Conservation (phyloP, 2,113 vertebrate genomes). For the Microcebus jonahi region DNA sequence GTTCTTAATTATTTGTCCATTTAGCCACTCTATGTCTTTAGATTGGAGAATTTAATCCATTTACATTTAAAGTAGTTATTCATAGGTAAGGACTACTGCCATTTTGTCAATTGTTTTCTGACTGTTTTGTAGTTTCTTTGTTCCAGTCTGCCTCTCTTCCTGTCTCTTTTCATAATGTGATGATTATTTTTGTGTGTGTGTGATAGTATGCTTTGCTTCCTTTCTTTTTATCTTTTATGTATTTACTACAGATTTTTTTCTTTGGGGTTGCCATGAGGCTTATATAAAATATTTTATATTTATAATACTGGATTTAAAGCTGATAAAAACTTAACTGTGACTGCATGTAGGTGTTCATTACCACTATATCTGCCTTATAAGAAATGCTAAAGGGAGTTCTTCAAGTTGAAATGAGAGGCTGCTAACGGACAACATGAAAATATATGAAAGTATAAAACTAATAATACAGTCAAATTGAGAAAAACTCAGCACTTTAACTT, state of each 20-base stretch:
- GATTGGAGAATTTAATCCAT: not conserved
- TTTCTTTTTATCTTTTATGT: not conserved
- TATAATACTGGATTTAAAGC: not conserved
- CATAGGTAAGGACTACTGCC: not conserved
- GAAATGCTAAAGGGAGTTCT: not conserved
- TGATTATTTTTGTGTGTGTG: not conserved
- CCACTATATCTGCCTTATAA: not conserved
- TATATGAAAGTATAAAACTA: not conserved
- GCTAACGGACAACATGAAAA: not conserved
- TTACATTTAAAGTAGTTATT: not conserved
- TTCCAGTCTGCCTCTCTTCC: not conserved
- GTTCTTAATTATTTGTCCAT: not conserved
- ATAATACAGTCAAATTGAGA: not conserved
- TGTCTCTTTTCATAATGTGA: not conserved
- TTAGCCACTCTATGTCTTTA: not conserved
- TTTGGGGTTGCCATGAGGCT: not conserved
- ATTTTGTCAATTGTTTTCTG: not conserved
- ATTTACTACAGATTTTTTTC: not conserved
- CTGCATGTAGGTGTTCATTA: not conserved
- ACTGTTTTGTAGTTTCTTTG: not conserved
- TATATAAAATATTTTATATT: not conserved
- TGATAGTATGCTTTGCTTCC: not conserved
- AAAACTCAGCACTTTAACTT: not conserved
- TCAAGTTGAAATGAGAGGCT: not conserved
- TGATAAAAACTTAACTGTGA: not conserved